Evolutionary conservation across 92 coral and sea anemone genomes (phyloP).

Genomic region (Palythoa grandis): DNA sequence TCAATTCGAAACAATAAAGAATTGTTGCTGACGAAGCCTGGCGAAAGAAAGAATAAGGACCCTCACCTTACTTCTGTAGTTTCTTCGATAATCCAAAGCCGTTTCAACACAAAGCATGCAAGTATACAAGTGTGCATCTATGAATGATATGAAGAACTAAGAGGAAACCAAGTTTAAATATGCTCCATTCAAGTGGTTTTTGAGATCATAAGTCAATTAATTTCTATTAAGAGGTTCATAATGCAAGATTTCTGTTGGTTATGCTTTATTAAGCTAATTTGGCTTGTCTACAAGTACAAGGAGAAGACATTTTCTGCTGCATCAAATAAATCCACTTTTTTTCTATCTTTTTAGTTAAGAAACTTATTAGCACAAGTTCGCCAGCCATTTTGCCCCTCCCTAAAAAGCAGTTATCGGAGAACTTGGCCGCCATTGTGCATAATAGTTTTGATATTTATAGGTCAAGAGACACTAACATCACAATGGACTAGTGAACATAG

Average conservation of each 20-base stretch:
- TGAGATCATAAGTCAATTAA: constrained; percentile 16
- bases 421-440: constrained; percentile 35
- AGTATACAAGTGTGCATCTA: background rate
- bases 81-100: background rate
- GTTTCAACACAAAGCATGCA: background rate
- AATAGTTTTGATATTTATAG: constrained; percentile 8
- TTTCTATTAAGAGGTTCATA: constrained; percentile 14
- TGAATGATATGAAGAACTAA: background rate
- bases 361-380: background rate
- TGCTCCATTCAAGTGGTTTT: background rate
- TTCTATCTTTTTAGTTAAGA: constrained; percentile 25
- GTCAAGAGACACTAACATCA: background rate
- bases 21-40: background rate
- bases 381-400: constrained; percentile 13
- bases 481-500: constrained; percentile 37
- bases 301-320: background rate
- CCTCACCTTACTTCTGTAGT: background rate
- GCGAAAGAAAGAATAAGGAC: background rate
- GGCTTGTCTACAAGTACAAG: background rate
- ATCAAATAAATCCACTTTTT: constrained; percentile 1
- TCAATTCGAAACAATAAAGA: background rate
- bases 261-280: constrained; percentile 42
- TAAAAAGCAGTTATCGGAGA: constrained; percentile 1
- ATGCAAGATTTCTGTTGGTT: constrained; percentile 32
- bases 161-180: background rate